phyloP scores from a whole-genome alignment of 2,797 vertebrate genomes.

The Sebastes reedi region DNA sequence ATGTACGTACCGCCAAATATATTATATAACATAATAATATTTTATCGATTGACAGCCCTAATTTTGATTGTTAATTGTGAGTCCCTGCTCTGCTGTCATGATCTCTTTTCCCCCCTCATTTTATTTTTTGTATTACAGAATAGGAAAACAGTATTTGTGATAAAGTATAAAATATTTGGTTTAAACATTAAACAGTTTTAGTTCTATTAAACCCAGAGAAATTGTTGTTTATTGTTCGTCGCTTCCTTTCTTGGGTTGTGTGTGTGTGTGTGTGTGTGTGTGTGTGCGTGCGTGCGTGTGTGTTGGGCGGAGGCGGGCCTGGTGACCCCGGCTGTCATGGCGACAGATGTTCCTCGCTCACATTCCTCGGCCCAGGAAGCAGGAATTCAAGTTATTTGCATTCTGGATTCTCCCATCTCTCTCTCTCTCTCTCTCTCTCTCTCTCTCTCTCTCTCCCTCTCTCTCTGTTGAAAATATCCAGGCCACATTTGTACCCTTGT shows the following conservation, averaged over 20 bases:
- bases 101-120: not conserved
- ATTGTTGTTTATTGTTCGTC: not conserved
- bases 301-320: constrained; percentile 51
- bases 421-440: not conserved
- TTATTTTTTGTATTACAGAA: not conserved
- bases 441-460: constrained; percentile 5
- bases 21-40: no score
- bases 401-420: constrained; percentile 50
- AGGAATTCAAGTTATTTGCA: constrained; percentile 79
- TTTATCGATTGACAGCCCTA: no score
- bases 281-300: not conserved
- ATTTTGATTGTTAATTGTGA: not conserved
- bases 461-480: constrained; percentile 63
- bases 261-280: not conserved
- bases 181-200: not conserved
- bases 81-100: not conserved
- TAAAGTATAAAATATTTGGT: not conserved
- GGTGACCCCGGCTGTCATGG: constrained; percentile 76
- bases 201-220: not conserved
- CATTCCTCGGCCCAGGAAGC: constrained; percentile 77
- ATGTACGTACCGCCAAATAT: no score
- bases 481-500: constrained; percentile 64
- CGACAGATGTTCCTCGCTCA: constrained; percentile 80
- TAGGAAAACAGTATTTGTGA: not conserved
- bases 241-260: not conserved